Evolutionary conservation across 2,113 vertebrate genomes (phyloP).

Genomic region (Delphinapterus leucas): DNA sequence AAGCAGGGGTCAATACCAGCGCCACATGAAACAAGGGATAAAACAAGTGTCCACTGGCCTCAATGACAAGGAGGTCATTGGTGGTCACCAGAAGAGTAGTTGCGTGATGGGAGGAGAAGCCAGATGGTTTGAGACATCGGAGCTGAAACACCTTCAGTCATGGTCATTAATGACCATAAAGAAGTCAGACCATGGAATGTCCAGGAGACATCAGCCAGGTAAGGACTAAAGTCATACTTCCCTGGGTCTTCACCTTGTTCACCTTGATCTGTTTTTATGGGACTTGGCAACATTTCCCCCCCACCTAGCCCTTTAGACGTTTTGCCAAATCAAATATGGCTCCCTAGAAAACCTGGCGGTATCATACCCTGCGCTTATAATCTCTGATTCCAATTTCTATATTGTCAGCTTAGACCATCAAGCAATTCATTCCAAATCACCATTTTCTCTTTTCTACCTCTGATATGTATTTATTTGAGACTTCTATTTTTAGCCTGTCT

Average conservation of each 20-base stretch:
- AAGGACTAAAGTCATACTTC: not conserved
- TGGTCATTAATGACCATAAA: too few species aligned
- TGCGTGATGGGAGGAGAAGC: not conserved
- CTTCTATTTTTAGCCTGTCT: slow-evolving; percentile 69
- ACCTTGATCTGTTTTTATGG: not conserved
- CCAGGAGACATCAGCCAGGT: not conserved
- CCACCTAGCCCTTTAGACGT: not conserved
- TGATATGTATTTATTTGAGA: slow-evolving; percentile 51
- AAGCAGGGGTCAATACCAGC: not conserved
- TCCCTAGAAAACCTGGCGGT: not conserved
- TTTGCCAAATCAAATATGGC: not conserved
- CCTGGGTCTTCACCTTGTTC: not conserved
- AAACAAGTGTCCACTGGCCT: not conserved
- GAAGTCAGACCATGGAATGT: not conserved
- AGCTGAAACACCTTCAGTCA: not conserved
- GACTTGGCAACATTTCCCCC: not conserved
- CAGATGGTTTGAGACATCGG: not conserved
- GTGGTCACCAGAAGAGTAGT: not conserved
- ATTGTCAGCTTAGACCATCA: not conserved
- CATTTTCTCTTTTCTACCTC: slow-evolving; percentile 32
- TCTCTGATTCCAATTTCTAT: not conserved
- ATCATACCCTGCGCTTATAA: not conserved
- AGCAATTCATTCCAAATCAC: not conserved
- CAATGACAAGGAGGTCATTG: not conserved
- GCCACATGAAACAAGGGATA: not conserved